Evolutionary conservation across 2,797 vertebrate genomes (phyloP).

Genomic region (Neosilurus mollespiculum): DNA sequence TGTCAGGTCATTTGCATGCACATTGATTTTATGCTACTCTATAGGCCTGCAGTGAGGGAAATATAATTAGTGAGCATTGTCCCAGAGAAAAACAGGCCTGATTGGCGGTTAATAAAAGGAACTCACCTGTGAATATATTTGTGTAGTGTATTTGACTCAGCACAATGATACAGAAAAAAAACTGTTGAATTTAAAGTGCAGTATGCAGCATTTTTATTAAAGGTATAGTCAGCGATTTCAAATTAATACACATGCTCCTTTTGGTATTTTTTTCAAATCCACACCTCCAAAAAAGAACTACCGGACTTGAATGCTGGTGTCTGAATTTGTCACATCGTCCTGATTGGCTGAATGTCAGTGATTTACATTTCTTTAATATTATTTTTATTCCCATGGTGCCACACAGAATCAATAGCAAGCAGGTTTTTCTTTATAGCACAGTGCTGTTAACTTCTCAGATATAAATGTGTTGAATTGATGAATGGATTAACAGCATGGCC

Average conservation of each 20-base stretch:
- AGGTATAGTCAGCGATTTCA: background rate
- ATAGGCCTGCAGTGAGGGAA: conserved; percentile 11
- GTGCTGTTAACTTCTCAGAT: too few species aligned
- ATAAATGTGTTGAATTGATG: too few species aligned
- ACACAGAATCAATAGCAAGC: background rate
- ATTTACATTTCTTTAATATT: background rate
- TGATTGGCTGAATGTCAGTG: background rate
- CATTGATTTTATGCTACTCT: conserved; percentile 10
- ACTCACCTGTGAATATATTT: conserved; percentile 38
- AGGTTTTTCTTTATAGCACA: background rate
- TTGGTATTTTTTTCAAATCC: background rate
- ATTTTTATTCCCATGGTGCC: background rate
- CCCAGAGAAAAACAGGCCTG: conserved; percentile 41
- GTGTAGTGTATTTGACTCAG: conserved; percentile 44
- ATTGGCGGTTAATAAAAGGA: conserved; percentile 34
- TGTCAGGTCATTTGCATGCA: conserved; percentile 31
- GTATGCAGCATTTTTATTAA: conserved; percentile 29
- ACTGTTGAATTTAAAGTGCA: conserved; percentile 19
- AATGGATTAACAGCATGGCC: too few species aligned
- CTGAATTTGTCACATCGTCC: background rate
- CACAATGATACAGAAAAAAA: conserved; percentile 5
- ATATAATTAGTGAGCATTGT: conserved; percentile 41
- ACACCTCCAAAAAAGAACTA: background rate
- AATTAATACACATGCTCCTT: background rate
- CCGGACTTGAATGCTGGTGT: too few species aligned